phyloP scores from a whole-genome alignment of 2,113 vertebrate species.

The Tichodroma muraria region DNA sequence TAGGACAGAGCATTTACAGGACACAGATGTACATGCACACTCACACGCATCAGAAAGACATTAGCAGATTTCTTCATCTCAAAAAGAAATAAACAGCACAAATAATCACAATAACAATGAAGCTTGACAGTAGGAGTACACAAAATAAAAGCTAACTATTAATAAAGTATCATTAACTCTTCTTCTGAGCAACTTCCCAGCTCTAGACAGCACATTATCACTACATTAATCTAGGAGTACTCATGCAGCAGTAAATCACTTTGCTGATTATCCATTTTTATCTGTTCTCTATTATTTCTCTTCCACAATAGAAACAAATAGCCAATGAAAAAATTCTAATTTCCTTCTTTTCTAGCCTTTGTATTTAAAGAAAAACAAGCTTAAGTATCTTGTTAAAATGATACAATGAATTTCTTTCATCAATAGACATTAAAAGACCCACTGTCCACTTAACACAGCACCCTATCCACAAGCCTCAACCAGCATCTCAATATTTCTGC shows the following conservation, averaged over 20 bases:
- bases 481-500: background rate
- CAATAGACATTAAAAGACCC: background rate
- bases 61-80: background rate
- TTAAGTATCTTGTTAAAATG: background rate
- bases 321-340: background rate
- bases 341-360: background rate
- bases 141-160: slow-evolving; percentile 37
- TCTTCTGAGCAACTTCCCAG: background rate
- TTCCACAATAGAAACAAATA: slow-evolving; percentile 26
- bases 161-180: slow-evolving; percentile 43
- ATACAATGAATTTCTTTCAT: background rate
- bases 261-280: slow-evolving; percentile 28
- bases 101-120: background rate
- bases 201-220: slow-evolving; percentile 14
- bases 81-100: background rate
- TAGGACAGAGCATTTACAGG: background rate
- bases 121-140: background rate
- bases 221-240: slow-evolving; percentile 37
- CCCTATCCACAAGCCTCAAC: background rate
- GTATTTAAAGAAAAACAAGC: background rate
- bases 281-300: slow-evolving; percentile 12
- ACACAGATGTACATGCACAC: background rate
- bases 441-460: background rate
- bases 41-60: background rate
- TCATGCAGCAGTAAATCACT: slow-evolving; percentile 27